Evolutionary conservation across 2,888 invertebrate species (phyloP).

Genomic region (Platycheirus rosarum): DNA sequence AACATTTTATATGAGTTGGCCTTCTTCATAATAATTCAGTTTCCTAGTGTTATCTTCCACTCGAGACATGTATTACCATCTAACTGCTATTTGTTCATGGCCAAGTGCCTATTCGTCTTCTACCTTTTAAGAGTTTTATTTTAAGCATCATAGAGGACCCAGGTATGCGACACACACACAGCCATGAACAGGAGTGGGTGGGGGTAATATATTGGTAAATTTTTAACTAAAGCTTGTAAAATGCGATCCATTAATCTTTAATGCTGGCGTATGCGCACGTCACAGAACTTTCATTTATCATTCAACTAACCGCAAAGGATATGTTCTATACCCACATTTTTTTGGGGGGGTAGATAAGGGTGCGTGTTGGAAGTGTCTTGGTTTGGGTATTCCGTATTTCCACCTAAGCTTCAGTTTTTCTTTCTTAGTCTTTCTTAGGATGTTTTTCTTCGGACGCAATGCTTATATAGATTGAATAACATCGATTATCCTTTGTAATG

Average conservation of each 20-base stretch:
- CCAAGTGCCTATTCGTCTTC: constrained; percentile 38
- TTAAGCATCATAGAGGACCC: constrained; percentile 29
- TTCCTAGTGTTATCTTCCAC: constrained; percentile 22
- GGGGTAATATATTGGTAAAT: constrained; percentile 45
- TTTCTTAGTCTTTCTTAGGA: background rate
- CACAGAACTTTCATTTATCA: constrained; percentile 63
- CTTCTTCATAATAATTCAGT: constrained; percentile 38
- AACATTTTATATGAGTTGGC: constrained; percentile 26
- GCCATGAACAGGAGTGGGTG: background rate
- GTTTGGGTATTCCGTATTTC: constrained; percentile 5
- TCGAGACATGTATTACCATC: constrained; percentile 45
- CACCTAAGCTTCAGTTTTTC: background rate
- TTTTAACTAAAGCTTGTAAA: constrained; percentile 64
- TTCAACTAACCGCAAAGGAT: constrained; percentile 44
- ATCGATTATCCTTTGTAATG: constrained; percentile 67
- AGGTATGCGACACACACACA: constrained; percentile 10
- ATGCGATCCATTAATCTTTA: constrained; percentile 68
- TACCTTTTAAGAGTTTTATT: constrained; percentile 12
- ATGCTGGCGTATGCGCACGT: constrained; percentile 63
- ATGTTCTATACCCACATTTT: constrained; percentile 8
- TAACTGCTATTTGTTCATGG: constrained; percentile 48
- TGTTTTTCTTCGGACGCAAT: constrained; percentile 39
- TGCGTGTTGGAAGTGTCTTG: constrained; percentile 14
- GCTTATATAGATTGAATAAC: constrained; percentile 68
- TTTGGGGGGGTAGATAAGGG: background rate